Conservation (phyloP, 2,888 invertebrate species). For the Diogma glabrata region DNA sequence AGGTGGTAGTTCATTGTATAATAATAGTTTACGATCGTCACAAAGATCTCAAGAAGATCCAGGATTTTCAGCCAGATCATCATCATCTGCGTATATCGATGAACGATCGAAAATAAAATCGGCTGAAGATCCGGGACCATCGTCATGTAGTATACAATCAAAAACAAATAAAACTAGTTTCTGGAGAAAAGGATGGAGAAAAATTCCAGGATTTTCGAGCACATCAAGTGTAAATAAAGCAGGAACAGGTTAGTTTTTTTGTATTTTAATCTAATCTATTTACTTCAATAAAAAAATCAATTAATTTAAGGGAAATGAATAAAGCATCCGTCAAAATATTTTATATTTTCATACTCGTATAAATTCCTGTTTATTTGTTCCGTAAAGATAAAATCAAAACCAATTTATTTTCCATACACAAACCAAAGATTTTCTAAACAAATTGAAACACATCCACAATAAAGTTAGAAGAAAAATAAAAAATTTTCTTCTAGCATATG, state of each 20-base stretch:
- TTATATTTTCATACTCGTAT: no score
- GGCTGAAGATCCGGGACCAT: constrained; percentile 31
- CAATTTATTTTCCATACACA: no score
- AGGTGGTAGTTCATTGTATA: constrained; percentile 13
- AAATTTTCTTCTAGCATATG: no score
- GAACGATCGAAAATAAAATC: constrained; percentile 29
- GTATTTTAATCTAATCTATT: no score
- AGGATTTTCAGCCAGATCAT: constrained; percentile 8
- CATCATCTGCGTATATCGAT: constrained; percentile 26
- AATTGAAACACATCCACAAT: no score
- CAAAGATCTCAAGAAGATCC: constrained; percentile 26
- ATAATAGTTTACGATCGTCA: constrained; percentile 29
- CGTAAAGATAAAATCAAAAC: no score
- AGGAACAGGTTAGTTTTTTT: constrained; percentile 52
- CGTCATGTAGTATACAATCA: constrained; percentile 27
- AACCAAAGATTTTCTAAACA: no score
- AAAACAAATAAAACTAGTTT: constrained; percentile 33
- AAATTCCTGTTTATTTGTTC: no score
- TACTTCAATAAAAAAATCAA: no score
- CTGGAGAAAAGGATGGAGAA: constrained; percentile 71
- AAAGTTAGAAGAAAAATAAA: no score
- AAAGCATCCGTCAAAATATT: no score
- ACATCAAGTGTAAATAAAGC: constrained; percentile 58
- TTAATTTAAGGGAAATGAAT: no score
- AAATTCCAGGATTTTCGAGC: constrained; percentile 61